Conservation (phyloP, 2,888 invertebrate genomes). For the Chaetoderma sp. region DNA sequence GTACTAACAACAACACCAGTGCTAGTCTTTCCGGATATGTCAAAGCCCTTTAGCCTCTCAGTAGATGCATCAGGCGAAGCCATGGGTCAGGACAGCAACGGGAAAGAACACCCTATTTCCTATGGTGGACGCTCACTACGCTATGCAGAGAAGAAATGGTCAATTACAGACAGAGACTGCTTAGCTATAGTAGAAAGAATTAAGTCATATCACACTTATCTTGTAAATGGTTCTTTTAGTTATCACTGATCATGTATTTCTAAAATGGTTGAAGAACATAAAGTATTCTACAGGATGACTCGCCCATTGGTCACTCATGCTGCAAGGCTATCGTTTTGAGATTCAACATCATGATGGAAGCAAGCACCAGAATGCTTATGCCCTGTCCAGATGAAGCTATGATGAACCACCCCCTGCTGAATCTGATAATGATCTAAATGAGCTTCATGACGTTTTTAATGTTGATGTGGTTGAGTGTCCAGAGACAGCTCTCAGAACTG, state of each 20-base stretch:
- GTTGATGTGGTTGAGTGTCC: too few relatives aligned
- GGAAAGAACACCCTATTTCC: conserved; percentile 30
- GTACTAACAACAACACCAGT: conserved; percentile 38
- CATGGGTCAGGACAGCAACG: conserved; percentile 30
- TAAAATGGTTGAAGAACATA: neutral
- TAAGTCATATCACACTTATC: conserved; percentile 31
- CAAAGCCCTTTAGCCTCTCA: neutral
- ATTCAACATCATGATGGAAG: conserved; percentile 1
- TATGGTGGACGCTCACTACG: conserved; percentile 34
- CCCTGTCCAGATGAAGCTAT: neutral
- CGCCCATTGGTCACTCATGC: neutral
- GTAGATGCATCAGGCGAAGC: conserved; percentile 34
- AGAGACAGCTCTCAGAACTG: too few relatives aligned
- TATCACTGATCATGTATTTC: conserved; percentile 9
- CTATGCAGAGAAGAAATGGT: conserved; percentile 27
- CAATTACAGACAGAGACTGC: conserved; percentile 32
- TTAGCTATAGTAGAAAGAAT: conserved; percentile 37
- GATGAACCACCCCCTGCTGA: neutral
- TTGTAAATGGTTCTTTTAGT: too few relatives aligned
- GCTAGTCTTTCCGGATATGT: conserved; percentile 37
- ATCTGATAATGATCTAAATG: too few relatives aligned
- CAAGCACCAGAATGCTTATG: too few relatives aligned
- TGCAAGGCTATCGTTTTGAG: conserved; percentile 16
- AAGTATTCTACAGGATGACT: conserved; percentile 1
- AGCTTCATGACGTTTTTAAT: too few relatives aligned